Evolutionary conservation across 2,113 vertebrate species (phyloP), one percentile per base, ranked within the genome.

Genomic region (Ciconia maguari): DNA sequence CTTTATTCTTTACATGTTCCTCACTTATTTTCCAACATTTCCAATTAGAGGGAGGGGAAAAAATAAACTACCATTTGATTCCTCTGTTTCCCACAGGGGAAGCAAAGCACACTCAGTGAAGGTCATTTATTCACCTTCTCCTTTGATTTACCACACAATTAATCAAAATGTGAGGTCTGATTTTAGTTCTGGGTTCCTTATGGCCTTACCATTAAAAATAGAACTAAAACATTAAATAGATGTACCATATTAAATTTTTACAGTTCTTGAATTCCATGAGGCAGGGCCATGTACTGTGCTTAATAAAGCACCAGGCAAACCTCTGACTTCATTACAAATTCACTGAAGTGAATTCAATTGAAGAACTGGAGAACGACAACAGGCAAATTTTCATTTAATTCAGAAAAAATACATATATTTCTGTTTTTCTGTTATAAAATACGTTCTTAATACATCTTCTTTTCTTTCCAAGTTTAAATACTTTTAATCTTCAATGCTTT

Each of bases 71-170:
- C 42, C 11, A 27, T 83, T 82, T 82, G 8, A 79, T 61, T 89
- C 9, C 5, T 51, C 55, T 75, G 41, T 49, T 90, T 89, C 38
- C 24, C 38, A 61, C 11, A 57, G 18, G 11, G 36, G 13, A 90
- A 85, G 55, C 20, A 72, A 66, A 86, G 34, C 38, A 89, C 18
- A 29, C 34, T 62, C 32, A 34, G 34, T 55, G 55, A 78, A 95
- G 74, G 69, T 89, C 30, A 25, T 93, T 91, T 93, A 38, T 93
- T 93, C 77, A 94, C 41, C 30, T 89, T 92, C 68, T 89, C 57
- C 48, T 75, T 76, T 82, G 49, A 94, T 79, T 78, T 54, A 58
- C 32, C 60, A 75, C 60, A 89, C n/a, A 93, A 72, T 87, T 92
- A 86, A 91, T 90, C 88, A 87, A 87, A 91, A 71, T 32, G 42